phyloP scores from a whole-genome alignment of 2,888 invertebrate genomes.

The Onthophagus sagittarius region DNA sequence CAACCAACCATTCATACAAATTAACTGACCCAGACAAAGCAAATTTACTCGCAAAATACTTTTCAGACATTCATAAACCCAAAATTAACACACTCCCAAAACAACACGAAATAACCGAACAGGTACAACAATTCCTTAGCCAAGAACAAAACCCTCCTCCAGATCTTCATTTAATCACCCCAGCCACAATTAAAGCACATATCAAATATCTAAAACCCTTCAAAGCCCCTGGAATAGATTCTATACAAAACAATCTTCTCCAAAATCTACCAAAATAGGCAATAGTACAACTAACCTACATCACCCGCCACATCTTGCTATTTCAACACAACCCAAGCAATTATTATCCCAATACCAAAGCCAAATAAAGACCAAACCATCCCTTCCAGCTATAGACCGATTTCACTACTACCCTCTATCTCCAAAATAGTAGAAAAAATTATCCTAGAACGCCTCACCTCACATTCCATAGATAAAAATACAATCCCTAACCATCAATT shows the following conservation, averaged over 20 bases:
- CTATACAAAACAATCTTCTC: conserved; percentile 11
- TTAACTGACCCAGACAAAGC: not conserved
- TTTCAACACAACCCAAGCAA: conserved; percentile 30
- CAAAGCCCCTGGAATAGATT: conserved; percentile 17
- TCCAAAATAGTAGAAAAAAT: conserved; percentile 25
- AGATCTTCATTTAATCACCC: not conserved
- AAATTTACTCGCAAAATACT: not conserved
- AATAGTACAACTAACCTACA: conserved; percentile 29
- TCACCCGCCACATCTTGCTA: conserved; percentile 28
- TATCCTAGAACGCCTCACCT: conserved; percentile 15
- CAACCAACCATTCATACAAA: too few species aligned
- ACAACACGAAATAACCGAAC: not conserved
- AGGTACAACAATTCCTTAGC: not conserved
- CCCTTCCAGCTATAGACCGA: conserved; percentile 18
- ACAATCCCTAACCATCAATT: conserved; percentile 35
- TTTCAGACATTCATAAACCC: not conserved
- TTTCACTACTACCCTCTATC: conserved; percentile 22
- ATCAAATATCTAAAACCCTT: not conserved
- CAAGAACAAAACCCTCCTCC: not conserved
- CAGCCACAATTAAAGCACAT: not conserved
- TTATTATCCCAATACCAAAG: conserved; percentile 28
- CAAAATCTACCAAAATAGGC: conserved; percentile 33
- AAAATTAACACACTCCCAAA: not conserved
- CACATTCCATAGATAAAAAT: conserved; percentile 10
- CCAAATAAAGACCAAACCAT: conserved; percentile 18